Percentiles rank a stretch among this genome's conserved stretches.
Conservation (phyloP, 92 coral and sea anemone genomes). For the Virgularia gustaviana region DNA sequence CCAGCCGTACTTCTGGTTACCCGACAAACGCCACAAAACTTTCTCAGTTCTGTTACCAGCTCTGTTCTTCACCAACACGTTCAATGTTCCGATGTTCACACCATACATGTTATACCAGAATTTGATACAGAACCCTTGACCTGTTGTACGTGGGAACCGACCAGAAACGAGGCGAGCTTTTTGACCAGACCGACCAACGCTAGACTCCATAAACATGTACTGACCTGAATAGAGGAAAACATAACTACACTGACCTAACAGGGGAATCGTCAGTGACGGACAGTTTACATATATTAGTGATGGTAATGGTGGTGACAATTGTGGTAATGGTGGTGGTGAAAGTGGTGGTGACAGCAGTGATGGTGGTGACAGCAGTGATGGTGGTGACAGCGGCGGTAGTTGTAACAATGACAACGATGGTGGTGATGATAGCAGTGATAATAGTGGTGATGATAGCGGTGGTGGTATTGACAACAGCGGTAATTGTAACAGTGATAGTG, state of each 20-base stretch:
- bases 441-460: too few relatives aligned
- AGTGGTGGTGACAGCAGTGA: too few relatives aligned
- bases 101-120: conserved; percentile 99
- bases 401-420: too few relatives aligned
- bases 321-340: too few relatives aligned
- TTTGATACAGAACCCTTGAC: conserved; percentile 73
- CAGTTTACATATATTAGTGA: too few relatives aligned
- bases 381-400: too few relatives aligned
- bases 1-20: conserved; percentile 79
- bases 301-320: too few relatives aligned
- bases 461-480: too few relatives aligned
- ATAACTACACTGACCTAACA: neutral
- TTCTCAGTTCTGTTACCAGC: conserved; percentile 76
- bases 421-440: too few relatives aligned
- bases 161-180: conserved; percentile 87
- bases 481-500: too few relatives aligned
- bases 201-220: conserved; percentile 78
- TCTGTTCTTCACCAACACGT: conserved; percentile 76
- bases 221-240: conserved; percentile 52
- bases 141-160: conserved; percentile 71
- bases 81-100: conserved; percentile 70
- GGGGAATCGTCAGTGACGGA: too few relatives aligned
- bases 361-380: too few relatives aligned
- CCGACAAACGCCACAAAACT: conserved; percentile 80
- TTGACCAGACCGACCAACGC: conserved; percentile 55